phyloP scores from a whole-genome alignment of 2,113 vertebrate species.

The Brachypteracias leptosomus region DNA sequence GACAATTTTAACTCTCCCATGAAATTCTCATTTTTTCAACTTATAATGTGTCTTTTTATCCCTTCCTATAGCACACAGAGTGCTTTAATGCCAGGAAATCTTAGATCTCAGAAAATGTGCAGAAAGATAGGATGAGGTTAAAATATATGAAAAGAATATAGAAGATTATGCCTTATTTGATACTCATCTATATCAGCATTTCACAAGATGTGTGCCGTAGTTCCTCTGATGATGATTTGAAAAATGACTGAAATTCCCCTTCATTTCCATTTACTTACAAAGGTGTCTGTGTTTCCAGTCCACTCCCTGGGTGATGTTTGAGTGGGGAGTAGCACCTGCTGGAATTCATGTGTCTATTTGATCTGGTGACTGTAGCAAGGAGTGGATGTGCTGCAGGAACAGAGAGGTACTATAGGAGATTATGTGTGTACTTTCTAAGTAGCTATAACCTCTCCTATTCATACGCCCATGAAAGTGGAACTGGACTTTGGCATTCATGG shows the following conservation, averaged over 20 bases:
- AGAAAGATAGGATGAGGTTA: not conserved
- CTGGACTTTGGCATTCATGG: not conserved
- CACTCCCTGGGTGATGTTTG: not conserved
- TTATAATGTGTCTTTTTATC: conserved; percentile 31
- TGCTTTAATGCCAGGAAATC: not conserved
- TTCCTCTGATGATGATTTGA: not conserved
- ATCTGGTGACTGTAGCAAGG: not conserved
- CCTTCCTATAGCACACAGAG: not conserved
- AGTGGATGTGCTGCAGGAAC: not conserved
- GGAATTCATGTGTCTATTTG: not conserved
- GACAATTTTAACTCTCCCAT: conserved; percentile 36
- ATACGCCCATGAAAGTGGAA: not conserved
- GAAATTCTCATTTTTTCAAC: conserved; percentile 43
- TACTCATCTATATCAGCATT: not conserved
- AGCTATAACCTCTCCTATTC: not conserved
- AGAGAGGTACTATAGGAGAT: not conserved
- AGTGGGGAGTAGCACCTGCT: not conserved
- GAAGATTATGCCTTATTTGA: not conserved
- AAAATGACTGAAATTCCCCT: not conserved
- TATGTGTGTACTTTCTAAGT: not conserved
- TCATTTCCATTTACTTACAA: not conserved
- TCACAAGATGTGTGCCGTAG: not conserved
- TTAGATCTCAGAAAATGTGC: not conserved
- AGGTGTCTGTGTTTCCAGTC: not conserved
- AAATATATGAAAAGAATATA: not conserved